These are phyloP conservation scores for Acanthurus tractus DNA, from an alignment of 2,797 vertebrate species.

Conservation along the genomic window DNA sequence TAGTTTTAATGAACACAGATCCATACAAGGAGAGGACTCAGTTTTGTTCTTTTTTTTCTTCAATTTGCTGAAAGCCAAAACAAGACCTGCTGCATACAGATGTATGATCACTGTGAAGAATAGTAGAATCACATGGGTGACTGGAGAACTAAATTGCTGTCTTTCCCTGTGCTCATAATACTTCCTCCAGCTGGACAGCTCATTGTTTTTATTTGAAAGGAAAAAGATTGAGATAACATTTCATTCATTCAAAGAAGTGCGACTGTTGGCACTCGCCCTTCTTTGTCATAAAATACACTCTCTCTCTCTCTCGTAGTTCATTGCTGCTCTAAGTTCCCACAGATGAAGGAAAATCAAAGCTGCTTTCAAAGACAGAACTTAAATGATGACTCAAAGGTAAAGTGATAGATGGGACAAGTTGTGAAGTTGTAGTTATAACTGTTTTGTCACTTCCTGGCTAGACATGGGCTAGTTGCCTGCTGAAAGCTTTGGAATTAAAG, in stretches of 20 bases:
- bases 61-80: background rate
- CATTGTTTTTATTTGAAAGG: constrained; percentile 12
- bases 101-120: background rate
- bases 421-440: constrained; percentile 18
- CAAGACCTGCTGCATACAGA: background rate
- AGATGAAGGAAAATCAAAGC: constrained; percentile 29
- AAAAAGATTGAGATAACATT: constrained; percentile 11
- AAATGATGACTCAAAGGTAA: constrained; percentile 21
- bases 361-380: constrained; percentile 32
- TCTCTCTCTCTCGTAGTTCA: constrained; percentile 9
- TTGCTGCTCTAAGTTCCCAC: constrained; percentile 27
- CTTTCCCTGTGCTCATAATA: constrained; percentile 18
- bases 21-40: background rate
- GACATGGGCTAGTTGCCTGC: constrained; percentile 17
- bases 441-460: constrained; percentile 26
- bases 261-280: constrained; percentile 17
- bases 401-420: constrained; percentile 14
- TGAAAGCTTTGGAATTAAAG: constrained; percentile 23
- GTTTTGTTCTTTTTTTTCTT: background rate
- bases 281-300: constrained; percentile 24
- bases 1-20: background rate
- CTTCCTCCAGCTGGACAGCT: constrained; percentile 37
- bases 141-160: constrained; percentile 10
- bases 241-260: constrained; percentile 30
- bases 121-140: constrained; percentile 10